These are phyloP conservation scores for Scolopax mira DNA, from an alignment of 2,113 vertebrate genomes.

Conservation along the genomic window DNA sequence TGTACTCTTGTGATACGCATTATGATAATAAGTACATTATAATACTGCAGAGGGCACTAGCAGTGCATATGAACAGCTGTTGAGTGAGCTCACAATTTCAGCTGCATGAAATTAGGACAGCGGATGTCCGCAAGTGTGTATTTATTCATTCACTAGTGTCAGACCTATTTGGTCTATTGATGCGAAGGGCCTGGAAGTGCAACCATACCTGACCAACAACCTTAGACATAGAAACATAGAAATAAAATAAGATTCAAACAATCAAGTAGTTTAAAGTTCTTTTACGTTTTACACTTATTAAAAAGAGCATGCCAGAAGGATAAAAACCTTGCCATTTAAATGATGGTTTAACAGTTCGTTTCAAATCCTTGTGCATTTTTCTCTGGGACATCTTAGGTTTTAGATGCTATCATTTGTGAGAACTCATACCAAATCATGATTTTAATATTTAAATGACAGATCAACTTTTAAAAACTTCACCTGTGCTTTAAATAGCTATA, in stretches of 20 bases:
- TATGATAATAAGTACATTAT: background rate
- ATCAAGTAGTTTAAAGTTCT: background rate
- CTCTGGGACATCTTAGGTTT: background rate
- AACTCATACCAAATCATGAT: background rate
- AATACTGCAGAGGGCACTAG: constrained; percentile 72
- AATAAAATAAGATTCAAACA: background rate
- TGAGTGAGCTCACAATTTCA: background rate
- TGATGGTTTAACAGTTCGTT: background rate
- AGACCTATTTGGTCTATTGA: background rate
- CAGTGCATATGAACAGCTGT: constrained; percentile 13
- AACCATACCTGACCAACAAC: background rate
- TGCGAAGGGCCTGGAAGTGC: background rate
- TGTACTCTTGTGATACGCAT: background rate
- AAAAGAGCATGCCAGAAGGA: background rate
- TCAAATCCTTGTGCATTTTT: background rate
- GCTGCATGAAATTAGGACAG: background rate
- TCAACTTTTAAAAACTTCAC: background rate
- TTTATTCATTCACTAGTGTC: background rate
- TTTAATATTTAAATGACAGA: background rate
- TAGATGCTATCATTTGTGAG: background rate
- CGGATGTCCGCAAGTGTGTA: background rate
- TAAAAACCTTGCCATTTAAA: background rate
- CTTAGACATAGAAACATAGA: background rate
- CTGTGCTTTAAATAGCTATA: background rate
- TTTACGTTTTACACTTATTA: background rate